Conservation (phyloP, 1,140 invertebrate genomes). For the Cataglyphis hispanica region DNA sequence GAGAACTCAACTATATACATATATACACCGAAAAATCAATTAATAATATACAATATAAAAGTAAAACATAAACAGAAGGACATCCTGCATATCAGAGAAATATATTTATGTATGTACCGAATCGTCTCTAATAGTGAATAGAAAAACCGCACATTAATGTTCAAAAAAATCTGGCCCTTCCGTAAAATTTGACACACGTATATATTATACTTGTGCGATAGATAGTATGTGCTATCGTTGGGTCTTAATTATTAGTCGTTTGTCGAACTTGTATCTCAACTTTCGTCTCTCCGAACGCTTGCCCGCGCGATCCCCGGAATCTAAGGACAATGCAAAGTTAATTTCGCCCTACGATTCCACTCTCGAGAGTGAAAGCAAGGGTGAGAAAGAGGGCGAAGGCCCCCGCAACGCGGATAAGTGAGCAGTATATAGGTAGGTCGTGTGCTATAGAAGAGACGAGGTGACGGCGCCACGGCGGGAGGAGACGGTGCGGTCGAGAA, state of each 20-base stretch:
- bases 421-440: constrained; percentile 53
- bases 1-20: neutral
- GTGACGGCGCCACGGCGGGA: constrained; percentile 63
- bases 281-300: constrained; percentile 59
- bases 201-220: neutral
- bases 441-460: constrained; percentile 55
- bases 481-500: constrained; percentile 14
- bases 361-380: constrained; percentile 63
- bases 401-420: constrained; percentile 34
- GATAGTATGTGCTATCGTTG: neutral
- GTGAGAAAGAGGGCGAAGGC: constrained; percentile 45
- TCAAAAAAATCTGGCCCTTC: neutral
- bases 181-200: neutral
- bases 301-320: constrained; percentile 54
- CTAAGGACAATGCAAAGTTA: constrained; percentile 80
- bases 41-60: neutral
- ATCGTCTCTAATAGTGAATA: too few relatives aligned
- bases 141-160: neutral
- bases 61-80: neutral
- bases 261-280: constrained; percentile 15
- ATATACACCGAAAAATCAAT: neutral
- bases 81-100: neutral
- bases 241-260: neutral
- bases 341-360: constrained; percentile 80
- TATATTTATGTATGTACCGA: too few relatives aligned